phyloP scores from a whole-genome alignment of 2,888 invertebrate species.

The Dasysyrphus albostriatus region DNA sequence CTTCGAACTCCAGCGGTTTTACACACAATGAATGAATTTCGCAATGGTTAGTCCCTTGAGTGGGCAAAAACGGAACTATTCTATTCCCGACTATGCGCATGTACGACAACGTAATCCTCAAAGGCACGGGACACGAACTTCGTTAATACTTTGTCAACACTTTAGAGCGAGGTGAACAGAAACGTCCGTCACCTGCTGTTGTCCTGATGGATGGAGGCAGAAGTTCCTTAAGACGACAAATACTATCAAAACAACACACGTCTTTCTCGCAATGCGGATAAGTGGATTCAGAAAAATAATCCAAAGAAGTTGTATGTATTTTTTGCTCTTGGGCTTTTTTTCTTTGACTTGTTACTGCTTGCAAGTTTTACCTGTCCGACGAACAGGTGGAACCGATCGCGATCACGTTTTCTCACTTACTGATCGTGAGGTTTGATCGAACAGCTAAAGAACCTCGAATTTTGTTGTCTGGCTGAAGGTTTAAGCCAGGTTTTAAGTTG shows the following conservation, averaged over 20 bases:
- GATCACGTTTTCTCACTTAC: conserved; percentile 82
- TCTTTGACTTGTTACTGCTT: conserved; percentile 10
- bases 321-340: conserved; percentile 34
- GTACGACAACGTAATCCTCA: conserved; percentile 63
- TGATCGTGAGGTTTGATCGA: conserved; percentile 78
- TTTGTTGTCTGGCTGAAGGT: conserved; percentile 41
- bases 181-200: conserved; percentile 19
- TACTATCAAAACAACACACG: conserved; percentile 62
- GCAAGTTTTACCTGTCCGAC: conserved; percentile 53
- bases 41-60: conserved; percentile 52
- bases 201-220: conserved; percentile 15
- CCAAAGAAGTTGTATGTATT: conserved; percentile 26
- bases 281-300: not conserved
- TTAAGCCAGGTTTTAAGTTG: conserved; percentile 59
- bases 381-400: conserved; percentile 83
- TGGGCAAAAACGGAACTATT: conserved; percentile 62
- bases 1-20: conserved; percentile 46
- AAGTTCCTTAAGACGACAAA: conserved; percentile 57
- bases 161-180: conserved; percentile 26
- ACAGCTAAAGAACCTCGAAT: conserved; percentile 51
- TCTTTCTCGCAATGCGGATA: conserved; percentile 27
- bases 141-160: conserved; percentile 71
- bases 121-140: conserved; percentile 57
- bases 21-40: conserved; percentile 62
- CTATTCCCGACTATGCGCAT: conserved; percentile 42